These are phyloP conservation scores for Chloroclystis v-ata DNA, from an alignment of 2,888 invertebrate species.

Conservation along the genomic window DNA sequence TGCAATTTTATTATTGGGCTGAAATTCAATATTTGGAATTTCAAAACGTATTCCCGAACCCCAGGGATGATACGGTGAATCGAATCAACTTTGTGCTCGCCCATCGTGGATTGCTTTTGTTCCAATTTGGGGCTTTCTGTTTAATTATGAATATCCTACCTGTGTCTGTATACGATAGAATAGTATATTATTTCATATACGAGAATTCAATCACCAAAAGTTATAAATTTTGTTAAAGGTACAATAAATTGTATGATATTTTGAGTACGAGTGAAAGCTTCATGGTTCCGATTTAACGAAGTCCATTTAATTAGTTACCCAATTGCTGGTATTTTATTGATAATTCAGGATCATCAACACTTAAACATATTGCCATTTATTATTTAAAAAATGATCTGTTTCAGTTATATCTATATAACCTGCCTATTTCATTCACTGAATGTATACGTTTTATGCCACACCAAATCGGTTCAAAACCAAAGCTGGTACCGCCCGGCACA, in stretches of 20 bases:
- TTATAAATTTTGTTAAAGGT: too few species aligned
- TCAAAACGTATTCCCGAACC: conserved; percentile 52
- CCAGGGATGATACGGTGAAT: conserved; percentile 52
- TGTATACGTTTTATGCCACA: background rate
- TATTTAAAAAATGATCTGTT: too few species aligned
- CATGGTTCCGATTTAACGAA: too few species aligned
- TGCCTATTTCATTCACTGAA: too few species aligned
- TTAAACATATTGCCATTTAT: too few species aligned
- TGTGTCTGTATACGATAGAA: background rate
- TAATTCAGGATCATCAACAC: too few species aligned
- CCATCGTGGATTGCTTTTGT: conserved; percentile 18
- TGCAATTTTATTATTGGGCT: conserved; percentile 69
- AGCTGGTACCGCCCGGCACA: conserved; percentile 16
- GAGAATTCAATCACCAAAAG: too few species aligned
- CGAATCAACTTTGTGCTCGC: conserved; percentile 54
- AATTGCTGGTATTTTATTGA: too few species aligned
- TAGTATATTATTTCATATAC: background rate
- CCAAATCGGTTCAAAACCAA: background rate
- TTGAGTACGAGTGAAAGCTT: too few species aligned
- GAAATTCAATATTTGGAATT: conserved; percentile 54
- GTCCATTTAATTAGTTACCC: too few species aligned
- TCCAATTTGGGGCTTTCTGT: conserved; percentile 7
- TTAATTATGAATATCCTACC: conserved; percentile 11
- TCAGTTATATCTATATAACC: too few species aligned
- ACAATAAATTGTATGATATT: too few species aligned